phyloP scores from a whole-genome alignment of 2,113 vertebrate genomes.

The Xiphorhynchus elegans region DNA sequence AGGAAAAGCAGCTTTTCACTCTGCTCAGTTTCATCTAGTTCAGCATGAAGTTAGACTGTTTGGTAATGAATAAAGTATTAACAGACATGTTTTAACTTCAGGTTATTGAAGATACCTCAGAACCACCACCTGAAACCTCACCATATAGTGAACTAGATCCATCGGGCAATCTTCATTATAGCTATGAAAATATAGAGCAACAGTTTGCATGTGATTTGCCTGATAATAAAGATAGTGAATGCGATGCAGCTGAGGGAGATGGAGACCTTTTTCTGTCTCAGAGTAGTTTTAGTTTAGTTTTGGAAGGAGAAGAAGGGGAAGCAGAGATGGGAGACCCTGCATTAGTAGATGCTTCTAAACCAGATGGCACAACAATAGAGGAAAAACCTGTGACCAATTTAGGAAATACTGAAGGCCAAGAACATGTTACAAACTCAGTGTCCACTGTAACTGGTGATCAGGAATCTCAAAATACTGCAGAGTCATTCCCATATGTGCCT shows the following conservation, averaged over 20 bases:
- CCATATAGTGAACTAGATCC: conserved; percentile 77
- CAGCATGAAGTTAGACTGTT: not conserved
- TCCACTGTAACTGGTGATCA: conserved; percentile 58
- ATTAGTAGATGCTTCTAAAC: not conserved
- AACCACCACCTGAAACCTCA: conserved; percentile 28
- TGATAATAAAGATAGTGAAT: conserved; percentile 65
- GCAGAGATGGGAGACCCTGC: conserved; percentile 40
- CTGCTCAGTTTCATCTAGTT: not conserved
- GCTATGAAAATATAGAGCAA: conserved; percentile 70
- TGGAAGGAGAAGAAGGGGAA: conserved; percentile 86
- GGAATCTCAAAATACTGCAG: conserved; percentile 61
- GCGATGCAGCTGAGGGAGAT: conserved; percentile 65
- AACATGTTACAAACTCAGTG: conserved; percentile 41
- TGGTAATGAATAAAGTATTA: not conserved
- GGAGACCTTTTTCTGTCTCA: conserved; percentile 74
- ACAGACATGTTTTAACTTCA: not conserved
- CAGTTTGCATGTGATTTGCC: conserved; percentile 71
- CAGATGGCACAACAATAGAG: not conserved
- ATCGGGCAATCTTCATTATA: conserved; percentile 76
- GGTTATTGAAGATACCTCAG: conserved; percentile 44
- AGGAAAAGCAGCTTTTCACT: not conserved
- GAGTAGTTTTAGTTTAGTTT: conserved; percentile 85
- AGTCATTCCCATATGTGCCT: conserved; percentile 76
- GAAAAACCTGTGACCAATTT: not conserved
- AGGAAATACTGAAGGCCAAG: conserved; percentile 5